These are phyloP conservation scores for Pangasianodon hypophthalmus DNA, from an alignment of 2,113 vertebrate genomes.

Conservation along the genomic window DNA sequence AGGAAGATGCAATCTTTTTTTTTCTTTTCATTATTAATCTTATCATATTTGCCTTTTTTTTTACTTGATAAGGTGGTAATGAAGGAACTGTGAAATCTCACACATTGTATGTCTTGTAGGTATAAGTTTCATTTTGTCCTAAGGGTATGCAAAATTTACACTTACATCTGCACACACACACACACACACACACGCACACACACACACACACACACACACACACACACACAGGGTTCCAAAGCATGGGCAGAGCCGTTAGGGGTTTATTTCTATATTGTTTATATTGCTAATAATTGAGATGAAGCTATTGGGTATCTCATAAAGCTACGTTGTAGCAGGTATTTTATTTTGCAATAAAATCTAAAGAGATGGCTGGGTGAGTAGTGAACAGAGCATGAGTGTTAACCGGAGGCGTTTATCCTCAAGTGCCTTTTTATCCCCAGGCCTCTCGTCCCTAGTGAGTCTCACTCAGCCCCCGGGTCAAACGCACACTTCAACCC, in stretches of 20 bases:
- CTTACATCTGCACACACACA: background rate
- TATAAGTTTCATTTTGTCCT: background rate
- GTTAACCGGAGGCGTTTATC: conserved; percentile 43
- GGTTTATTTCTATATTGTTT: background rate
- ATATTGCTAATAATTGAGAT: background rate
- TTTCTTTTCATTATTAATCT: background rate
- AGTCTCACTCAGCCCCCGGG: conserved; percentile 48
- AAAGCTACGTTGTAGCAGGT: background rate
- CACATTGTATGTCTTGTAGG: background rate
- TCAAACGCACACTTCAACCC: conserved; percentile 69
- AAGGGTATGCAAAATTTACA: background rate
- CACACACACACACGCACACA: background rate
- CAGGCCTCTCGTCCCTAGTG: conserved; percentile 29
- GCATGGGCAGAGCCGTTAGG: background rate
- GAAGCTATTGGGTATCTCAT: background rate
- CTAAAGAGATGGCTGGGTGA: background rate
- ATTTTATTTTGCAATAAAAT: background rate
- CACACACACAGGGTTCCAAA: background rate
- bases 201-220: background rate
- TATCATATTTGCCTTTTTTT: background rate
- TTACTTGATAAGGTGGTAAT: background rate
- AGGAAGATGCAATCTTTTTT: no score
- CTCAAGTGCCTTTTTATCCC: conserved; percentile 51
- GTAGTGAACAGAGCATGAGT: background rate
- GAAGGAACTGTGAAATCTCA: background rate